Evolutionary conservation across 2,797 vertebrate genomes (phyloP), one percentile per base, ranked within the genome.

Genomic region (Mormyrus hasselquistii): DNA sequence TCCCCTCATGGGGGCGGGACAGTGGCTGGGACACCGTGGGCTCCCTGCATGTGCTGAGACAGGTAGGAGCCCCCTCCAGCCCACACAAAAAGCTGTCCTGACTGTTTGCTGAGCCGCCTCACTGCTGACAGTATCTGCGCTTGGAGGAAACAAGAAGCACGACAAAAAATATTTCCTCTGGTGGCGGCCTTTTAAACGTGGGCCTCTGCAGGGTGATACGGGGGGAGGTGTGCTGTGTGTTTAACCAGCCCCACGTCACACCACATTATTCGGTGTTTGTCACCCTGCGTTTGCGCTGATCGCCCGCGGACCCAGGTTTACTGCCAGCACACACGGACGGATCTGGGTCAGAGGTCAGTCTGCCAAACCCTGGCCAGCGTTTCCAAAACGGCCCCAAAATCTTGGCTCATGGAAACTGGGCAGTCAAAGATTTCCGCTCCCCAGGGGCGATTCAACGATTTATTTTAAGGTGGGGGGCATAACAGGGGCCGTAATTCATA

Each of bases 1-100:
- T 96, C 90, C 88, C 93, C 1, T 94, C 92, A 86, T 97, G 97
- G 97, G 93, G 90, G 34, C 92, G 95, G 14, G 95, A 95, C 92
- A 97, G 96, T 59, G 94, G 95, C 89, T 97, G 97, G 97, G 96
- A 96, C 91, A 94, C 89, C 3, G 93, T 97, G 19, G 96, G 97
- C 29, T 97, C 97, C 38, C 93, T 97, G 82, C 95, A 95, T 83
- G 96, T 96, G 47, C 10, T 97, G 91, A 96, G 95, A 91, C 96
- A 96, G 96, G 97, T 97, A 94, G 59, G 59, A 65, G 2, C 25
- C 12, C 25, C 65, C 59, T 25, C 62, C 19, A 29, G 14, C 82
- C 44, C 25, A 16, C 53, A 57, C 25, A 7, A 14, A 47, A 38
- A 62, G 55, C 16, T 55, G 84, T 2, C 25, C 84, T 10, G 84